Conservation (phyloP, 1,140 invertebrate species). For the Bombus impatiens region DNA sequence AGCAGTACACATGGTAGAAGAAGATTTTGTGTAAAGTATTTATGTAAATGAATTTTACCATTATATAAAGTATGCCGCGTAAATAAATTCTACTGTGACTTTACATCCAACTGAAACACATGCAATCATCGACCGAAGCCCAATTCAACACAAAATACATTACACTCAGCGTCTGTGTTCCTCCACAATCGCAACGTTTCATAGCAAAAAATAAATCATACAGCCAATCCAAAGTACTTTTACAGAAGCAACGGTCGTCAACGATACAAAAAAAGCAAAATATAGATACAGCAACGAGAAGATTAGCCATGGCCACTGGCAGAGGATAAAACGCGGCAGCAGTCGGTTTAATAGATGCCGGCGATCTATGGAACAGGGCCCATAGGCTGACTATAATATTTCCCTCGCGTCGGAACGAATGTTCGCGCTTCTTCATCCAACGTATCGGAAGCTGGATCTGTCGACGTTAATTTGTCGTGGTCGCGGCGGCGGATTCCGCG, state of each 20-base stretch:
- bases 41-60: too few relatives aligned
- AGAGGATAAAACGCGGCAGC: not conserved
- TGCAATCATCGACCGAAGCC: too few relatives aligned
- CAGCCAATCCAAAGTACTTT: not conserved
- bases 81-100: too few relatives aligned
- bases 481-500: not conserved
- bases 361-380: constrained; percentile 36
- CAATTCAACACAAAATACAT: too few relatives aligned
- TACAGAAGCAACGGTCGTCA: not conserved
- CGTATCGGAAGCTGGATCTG: constrained; percentile 54
- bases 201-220: not conserved
- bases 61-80: too few relatives aligned
- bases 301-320: not conserved
- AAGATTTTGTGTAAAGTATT: too few relatives aligned
- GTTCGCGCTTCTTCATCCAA: constrained; percentile 37
- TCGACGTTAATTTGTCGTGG: constrained; percentile 46
- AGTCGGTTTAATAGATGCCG: constrained; percentile 46
- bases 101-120: too few relatives aligned
- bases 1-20: too few relatives aligned
- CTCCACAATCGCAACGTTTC: not conserved
- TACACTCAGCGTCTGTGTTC: too few relatives aligned
- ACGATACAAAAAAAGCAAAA: not conserved
- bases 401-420: constrained; percentile 36
- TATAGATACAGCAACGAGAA: not conserved
- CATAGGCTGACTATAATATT: constrained; percentile 22